A percentile compares a stretch with the other conserved stretches of the same genome.
Evolutionary conservation across 2,888 invertebrate species (phyloP).

Genomic region (Coenonympha arcania): DNA sequence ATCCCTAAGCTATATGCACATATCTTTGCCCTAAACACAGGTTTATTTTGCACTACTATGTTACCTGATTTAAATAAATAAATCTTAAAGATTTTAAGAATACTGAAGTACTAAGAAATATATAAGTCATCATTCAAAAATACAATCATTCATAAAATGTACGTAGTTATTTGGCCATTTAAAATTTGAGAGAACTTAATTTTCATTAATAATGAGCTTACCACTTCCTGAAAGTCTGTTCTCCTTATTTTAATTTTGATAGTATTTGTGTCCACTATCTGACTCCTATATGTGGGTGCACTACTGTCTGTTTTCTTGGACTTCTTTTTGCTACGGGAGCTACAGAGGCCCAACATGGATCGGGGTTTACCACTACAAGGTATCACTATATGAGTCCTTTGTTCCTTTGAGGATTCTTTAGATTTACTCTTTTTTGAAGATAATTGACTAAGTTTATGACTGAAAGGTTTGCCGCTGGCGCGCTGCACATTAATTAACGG

Average conservation of each 20-base stretch:
- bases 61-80: too few relatives aligned
- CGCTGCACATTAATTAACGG: conserved; percentile 58
- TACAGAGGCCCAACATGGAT: conserved; percentile 67
- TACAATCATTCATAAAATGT: too few relatives aligned
- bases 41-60: too few relatives aligned
- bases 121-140: too few relatives aligned
- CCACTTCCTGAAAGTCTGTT: conserved; percentile 66
- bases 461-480: conserved; percentile 70
- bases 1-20: too few relatives aligned
- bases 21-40: too few relatives aligned
- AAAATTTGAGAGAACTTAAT: too few relatives aligned
- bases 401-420: conserved; percentile 51
- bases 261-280: conserved; percentile 77
- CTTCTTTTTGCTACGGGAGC: conserved; percentile 68
- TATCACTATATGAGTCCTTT: conserved; percentile 55
- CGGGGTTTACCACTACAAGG: conserved; percentile 71
- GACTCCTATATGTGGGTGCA: conserved; percentile 73
- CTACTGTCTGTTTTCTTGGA: conserved; percentile 59
- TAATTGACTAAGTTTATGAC: conserved; percentile 75
- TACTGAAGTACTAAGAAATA: too few relatives aligned
- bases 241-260: conserved; percentile 81
- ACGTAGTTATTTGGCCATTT: too few relatives aligned
- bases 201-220: conserved; percentile 38
- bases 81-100: too few relatives aligned
- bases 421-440: conserved; percentile 66